These are phyloP conservation scores for Gracilinanus agilis DNA, from an alignment of 2,113 vertebrate genomes.

Conservation along the genomic window DNA sequence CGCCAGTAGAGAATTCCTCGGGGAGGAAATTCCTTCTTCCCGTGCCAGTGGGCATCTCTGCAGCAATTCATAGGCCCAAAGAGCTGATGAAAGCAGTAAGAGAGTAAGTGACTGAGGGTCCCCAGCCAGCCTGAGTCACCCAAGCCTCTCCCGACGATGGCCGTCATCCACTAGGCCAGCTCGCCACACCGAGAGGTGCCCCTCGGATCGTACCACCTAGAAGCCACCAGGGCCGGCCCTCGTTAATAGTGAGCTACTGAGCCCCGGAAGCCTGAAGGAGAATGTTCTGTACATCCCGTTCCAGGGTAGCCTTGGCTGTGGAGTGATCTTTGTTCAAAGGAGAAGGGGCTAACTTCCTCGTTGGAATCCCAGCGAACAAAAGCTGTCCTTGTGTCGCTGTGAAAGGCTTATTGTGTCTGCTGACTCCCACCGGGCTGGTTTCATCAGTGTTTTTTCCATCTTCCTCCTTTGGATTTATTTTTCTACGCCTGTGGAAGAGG, in stretches of 20 bases:
- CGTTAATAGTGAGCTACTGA: slow-evolving; percentile 9
- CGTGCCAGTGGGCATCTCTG: background rate
- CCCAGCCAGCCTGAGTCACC: background rate
- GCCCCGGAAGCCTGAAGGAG: background rate
- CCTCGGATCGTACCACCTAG: background rate
- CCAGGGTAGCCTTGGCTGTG: background rate
- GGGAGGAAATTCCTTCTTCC: background rate
- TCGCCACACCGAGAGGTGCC: no score
- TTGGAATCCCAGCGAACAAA: slow-evolving; percentile 54
- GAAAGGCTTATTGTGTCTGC: slow-evolving; percentile 56
- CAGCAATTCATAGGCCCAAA: background rate
- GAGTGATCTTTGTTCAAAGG: slow-evolving; percentile 49
- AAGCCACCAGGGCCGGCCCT: background rate
- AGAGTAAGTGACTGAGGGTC: background rate
- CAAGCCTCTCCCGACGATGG: background rate
- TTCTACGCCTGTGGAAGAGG: background rate
- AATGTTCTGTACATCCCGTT: slow-evolving; percentile 1
- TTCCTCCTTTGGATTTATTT: slow-evolving; percentile 39
- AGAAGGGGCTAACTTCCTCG: slow-evolving; percentile 56
- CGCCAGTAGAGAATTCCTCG: background rate
- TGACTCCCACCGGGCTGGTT: slow-evolving; percentile 47
- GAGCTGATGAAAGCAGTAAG: background rate
- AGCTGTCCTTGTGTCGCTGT: slow-evolving; percentile 44
- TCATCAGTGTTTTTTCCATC: slow-evolving; percentile 5
- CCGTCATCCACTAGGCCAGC: background rate